Conservation (phyloP, 2,797 vertebrate species). For the Sebastes iracundus region DNA sequence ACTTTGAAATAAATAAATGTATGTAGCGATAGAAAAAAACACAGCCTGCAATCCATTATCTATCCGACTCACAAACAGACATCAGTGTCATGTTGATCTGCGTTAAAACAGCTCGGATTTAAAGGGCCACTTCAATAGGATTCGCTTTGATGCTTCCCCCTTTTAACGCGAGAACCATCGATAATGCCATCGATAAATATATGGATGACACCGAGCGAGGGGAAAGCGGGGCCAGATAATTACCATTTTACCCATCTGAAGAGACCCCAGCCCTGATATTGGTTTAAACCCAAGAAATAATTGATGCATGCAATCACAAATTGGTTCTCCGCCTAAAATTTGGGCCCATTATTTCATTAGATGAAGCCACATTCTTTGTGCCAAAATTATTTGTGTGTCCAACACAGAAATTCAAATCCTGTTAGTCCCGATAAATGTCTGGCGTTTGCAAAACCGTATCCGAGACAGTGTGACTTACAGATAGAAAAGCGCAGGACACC, state of each 20-base stretch:
- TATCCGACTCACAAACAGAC: conserved; percentile 27
- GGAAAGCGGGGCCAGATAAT: conserved; percentile 75
- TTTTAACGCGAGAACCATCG: conserved; percentile 52
- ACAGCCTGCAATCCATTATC: conserved; percentile 14
- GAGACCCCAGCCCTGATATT: conserved; percentile 78
- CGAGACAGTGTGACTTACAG: conserved; percentile 66
- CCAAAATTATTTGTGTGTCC: conserved; percentile 84
- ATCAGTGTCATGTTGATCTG: conserved; percentile 21
- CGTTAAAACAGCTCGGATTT: conserved; percentile 12
- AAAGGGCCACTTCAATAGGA: conserved; percentile 34
- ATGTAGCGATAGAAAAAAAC: background rate
- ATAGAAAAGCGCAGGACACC: conserved; percentile 57
- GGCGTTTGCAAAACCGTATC: conserved; percentile 64
- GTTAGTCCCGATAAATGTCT: conserved; percentile 78
- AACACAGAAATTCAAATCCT: conserved; percentile 84
- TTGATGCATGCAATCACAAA: conserved; percentile 88
- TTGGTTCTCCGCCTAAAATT: conserved; percentile 86
- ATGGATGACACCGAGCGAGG: conserved; percentile 62
- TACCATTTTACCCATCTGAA: conserved; percentile 80
- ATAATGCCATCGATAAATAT: conserved; percentile 64
- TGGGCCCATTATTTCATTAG: conserved; percentile 87
- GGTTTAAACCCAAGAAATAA: conserved; percentile 85
- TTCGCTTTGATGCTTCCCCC: conserved; percentile 3
- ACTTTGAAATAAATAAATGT: conserved; percentile 39
- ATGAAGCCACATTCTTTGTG: conserved; percentile 79